Conservation (phyloP, 2,888 invertebrate genomes). For the Chrysolina oricalcia region DNA sequence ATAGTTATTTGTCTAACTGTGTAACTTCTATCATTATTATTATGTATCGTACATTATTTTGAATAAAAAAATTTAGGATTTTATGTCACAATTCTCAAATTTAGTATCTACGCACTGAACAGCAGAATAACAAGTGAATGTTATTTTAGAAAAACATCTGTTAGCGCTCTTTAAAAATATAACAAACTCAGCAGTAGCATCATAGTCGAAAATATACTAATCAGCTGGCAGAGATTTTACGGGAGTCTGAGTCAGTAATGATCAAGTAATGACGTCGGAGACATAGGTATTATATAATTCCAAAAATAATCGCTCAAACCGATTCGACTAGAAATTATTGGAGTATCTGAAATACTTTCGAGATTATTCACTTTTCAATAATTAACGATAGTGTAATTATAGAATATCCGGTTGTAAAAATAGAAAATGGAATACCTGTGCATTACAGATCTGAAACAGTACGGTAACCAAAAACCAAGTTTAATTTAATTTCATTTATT, state of each 20-base stretch:
- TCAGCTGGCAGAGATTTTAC: conserved; percentile 63
- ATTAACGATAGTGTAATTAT: conserved; percentile 14
- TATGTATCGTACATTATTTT: neutral
- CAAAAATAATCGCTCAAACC: conserved; percentile 42
- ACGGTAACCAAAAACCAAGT: too few relatives aligned
- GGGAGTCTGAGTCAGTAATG: conserved; percentile 62
- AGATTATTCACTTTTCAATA: conserved; percentile 42
- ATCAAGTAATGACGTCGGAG: conserved; percentile 44
- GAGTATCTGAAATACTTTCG: conserved; percentile 34
- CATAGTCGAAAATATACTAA: conserved; percentile 65
- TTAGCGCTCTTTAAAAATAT: conserved; percentile 67
- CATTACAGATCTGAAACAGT: too few relatives aligned
- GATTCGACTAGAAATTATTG: conserved; percentile 39
- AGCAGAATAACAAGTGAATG: conserved; percentile 51
- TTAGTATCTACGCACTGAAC: conserved; percentile 49
- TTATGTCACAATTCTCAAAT: conserved; percentile 46
- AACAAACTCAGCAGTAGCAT: conserved; percentile 61
- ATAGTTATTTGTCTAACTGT: too few relatives aligned
- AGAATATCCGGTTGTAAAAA: neutral
- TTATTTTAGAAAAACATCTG: conserved; percentile 65
- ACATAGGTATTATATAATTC: conserved; percentile 46
- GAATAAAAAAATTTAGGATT: neutral
- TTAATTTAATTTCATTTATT: too few relatives aligned
- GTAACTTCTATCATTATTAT: too few relatives aligned
- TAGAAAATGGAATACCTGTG: neutral